Percentiles rank a stretch among this genome's conserved stretches.
These are phyloP conservation scores for Spatulosminthurus flaviceps DNA, from an alignment of 2,888 invertebrate genomes.

Conservation along the genomic window DNA sequence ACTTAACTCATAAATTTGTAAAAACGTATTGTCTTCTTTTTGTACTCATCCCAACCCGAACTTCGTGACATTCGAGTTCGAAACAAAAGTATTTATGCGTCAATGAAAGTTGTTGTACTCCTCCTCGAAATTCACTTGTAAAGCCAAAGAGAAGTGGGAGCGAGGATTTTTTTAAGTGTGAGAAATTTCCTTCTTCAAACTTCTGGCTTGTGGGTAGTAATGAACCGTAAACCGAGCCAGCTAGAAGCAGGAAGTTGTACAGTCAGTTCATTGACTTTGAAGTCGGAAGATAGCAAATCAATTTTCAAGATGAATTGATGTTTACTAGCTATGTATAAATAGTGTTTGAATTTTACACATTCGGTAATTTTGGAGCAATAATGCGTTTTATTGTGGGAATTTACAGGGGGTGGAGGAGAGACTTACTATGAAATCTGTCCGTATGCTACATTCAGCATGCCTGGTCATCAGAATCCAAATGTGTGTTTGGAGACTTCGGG, in stretches of 20 bases:
- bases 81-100: too few relatives aligned
- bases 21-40: neutral
- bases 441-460: constrained; percentile 47
- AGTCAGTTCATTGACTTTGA: too few relatives aligned
- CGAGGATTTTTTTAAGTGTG: too few relatives aligned
- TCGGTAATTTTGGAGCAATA: neutral
- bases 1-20: neutral
- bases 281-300: too few relatives aligned
- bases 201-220: too few relatives aligned
- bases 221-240: too few relatives aligned
- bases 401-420: constrained; percentile 27
- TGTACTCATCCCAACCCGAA: neutral
- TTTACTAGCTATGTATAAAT: constrained; percentile 6
- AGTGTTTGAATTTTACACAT: neutral
- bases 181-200: too few relatives aligned
- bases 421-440: constrained; percentile 48
- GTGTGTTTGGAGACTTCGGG: constrained; percentile 21
- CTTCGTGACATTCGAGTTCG: neutral
- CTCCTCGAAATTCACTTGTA: too few relatives aligned
- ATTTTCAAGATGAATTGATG: too few relatives aligned
- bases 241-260: too few relatives aligned
- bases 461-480: constrained; percentile 26
- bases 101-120: too few relatives aligned
- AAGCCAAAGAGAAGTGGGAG: too few relatives aligned
- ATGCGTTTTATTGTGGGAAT: neutral